Evolutionary conservation across 2,888 invertebrate genomes (phyloP), one percentile per base, ranked within the genome.

Genomic region (Mythimna albipuncta): DNA sequence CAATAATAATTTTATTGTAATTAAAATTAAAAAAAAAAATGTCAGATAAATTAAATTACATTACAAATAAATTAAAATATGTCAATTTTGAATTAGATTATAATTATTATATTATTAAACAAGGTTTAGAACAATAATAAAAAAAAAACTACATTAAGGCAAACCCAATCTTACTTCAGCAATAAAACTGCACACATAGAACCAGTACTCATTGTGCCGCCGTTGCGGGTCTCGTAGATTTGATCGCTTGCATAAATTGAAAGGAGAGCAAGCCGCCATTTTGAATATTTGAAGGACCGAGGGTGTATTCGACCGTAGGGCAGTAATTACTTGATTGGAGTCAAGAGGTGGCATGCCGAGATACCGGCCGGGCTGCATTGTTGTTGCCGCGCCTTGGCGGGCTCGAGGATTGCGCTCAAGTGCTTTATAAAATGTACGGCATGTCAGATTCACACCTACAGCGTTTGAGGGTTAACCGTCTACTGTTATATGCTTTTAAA

Each of bases 251-350:
- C 90, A 93, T 92, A 93, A 94, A 93, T 93, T 92, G 90, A 88
- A 86, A 82, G 81, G 83, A 89, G 88, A 89, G 86, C 84, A 86
- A 79, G 88, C 94, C 87, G 94, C 96, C 96, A 96, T 96, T 94
- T 96, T 96, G 96, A 94, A 95, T 95, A 94, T 94, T 91, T 93
- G 84, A 89, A 92, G 91, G 89, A 88, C 90, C 84, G 91, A 90
- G 95, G 95, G 92, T 93, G 92, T 93, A 91, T 91, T 93, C 93
- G 94, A 92, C 95, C 94, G 94, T 93, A 91, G 95, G 95, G 94
- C 95, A 95, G 95, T 96, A 96, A 96, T 96, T 94, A 93, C 93
- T 96, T 96, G 95, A 96, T 96, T 96, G 95, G 88, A 96, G 96
- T 96, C 94, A 94, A 96, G 96, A 95, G 96, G 95, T 91, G 89